Evolutionary conservation across 2,888 invertebrate genomes (phyloP), one percentile per base, ranked within the genome.

Genomic region (Diachrysia chrysitis): DNA sequence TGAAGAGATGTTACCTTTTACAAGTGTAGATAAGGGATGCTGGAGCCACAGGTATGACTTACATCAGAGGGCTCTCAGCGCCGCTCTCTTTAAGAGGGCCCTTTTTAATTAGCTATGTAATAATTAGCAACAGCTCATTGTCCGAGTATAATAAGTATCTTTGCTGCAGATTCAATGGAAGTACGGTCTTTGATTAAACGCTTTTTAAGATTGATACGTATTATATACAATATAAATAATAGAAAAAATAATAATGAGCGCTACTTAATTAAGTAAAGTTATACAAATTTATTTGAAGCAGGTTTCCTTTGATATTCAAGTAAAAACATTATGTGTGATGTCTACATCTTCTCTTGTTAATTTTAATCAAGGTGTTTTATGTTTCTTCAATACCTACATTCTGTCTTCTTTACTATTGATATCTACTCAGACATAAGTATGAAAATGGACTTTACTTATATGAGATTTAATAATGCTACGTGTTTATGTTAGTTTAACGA

Each of bases 61-160:
- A 59, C 65, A 56, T 73, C 54, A 23, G 54, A 69, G 71, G 63
- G 61, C 59, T 61, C 74, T 67, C 54, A 58, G 32, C 60, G 58
- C 59, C 60, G 71, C 64, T 66, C 65, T 77, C 78, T 79, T 75
- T 77, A 63, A 76, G 66, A 32, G 68, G 58, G 59, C 70, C 70
- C 73, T 74, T 76, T 74, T 80, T 87, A 84, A 87, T 87, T 85
- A 86, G 81, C 67, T 71, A 79, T 76, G 76, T 83, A 83, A 83
- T 86, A 84, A 87, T 87, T 85, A 87, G 77, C 65, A 75, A 58
- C 65, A 58, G 64, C 61, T 51, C 48, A 71, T 78, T 79, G 76
- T 78, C 64, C 66, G 63, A 56, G 17, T 51, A 51, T 51, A 51
- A 51, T 51, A 65, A 63, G 57, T 60, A 63, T 62, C 64, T 73